Conservation (phyloP, 2,113 vertebrate genomes). For the Zeus faber region DNA sequence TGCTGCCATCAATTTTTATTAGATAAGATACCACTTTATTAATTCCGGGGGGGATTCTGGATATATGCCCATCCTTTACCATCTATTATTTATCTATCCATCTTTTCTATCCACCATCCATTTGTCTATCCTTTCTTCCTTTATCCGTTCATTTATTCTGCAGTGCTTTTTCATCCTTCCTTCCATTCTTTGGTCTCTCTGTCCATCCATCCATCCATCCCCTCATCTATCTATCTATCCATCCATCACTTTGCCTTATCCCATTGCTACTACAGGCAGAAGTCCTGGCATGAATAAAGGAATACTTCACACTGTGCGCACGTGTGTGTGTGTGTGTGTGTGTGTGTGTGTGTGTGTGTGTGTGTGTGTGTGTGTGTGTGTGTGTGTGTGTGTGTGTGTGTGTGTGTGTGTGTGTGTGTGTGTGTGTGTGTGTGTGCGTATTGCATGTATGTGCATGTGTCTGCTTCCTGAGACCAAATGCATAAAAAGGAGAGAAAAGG, state of each 20-base stretch:
- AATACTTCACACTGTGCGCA: neutral
- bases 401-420: neutral
- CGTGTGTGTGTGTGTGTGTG: neutral
- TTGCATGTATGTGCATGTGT: neutral
- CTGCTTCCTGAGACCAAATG: neutral
- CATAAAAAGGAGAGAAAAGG: neutral
- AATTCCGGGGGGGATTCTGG: too few relatives aligned
- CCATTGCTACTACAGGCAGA: slow-evolving; percentile 13
- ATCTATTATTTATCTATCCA: neutral
- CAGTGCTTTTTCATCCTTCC: neutral
- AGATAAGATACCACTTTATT: neutral
- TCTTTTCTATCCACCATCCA: neutral
- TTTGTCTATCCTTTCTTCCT: neutral
- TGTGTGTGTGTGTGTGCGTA: neutral
- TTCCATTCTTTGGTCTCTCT: neutral
- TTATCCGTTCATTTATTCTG: too few relatives aligned
- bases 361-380: neutral
- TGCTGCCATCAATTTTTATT: too few relatives aligned
- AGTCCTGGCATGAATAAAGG: slow-evolving; percentile 16
- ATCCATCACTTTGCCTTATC: slow-evolving; percentile 3
- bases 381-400: neutral
- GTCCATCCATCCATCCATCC: neutral
- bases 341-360: neutral
- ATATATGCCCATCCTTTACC: neutral
- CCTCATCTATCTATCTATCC: neutral